Evolutionary conservation across 2,113 vertebrate species (phyloP), one percentile per base, ranked within the genome.

Genomic region (Todiramphus saurophagus): DNA sequence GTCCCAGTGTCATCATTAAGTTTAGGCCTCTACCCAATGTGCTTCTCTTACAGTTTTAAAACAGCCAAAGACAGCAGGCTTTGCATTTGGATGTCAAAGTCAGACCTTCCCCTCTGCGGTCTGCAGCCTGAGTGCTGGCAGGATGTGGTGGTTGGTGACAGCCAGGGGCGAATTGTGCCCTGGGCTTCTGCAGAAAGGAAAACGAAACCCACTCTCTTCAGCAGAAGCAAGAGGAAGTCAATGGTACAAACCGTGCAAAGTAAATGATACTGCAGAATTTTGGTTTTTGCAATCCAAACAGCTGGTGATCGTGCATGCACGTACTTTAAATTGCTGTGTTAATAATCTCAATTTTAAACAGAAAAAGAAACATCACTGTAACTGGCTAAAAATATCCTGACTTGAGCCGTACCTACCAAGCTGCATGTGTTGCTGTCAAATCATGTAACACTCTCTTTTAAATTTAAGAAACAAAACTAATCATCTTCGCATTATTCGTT

Each of bases 191-290:
- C 77, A 75, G 67, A 90, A 94, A 27, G 46, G 51, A 92, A 94
- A 96, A 51, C 3, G 30, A 96, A 97, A 91, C 48, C 48, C 11
- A 15, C 2, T 24, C n/a, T 0, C 21, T 56, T 64, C 37, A 31
- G 70, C 76, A 85, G 77, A 83, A 92, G 62, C 58, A 53, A 69
- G 74, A 90, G 69, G 83, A 91, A 96, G 50, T 75, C 39, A 89
- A 50, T 0, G 0, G 48, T 30, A 35, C 37, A 64, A 94, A 66
- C 62, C 75, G 30, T 16, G 66, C 12, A 13, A 78, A 92, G 25
- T 18, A 41, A 78, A 72, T 44, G 44, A 50, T 67, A 68, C 59
- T n/a, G 90, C 0, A 0, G 24, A 21, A 51, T 81, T 83, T 67
- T 86, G 39, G 35, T 68, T 50, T 15, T 14, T 59, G 70, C 25